Evolutionary conservation across 2,113 vertebrate genomes (phyloP), one percentile per base, ranked within the genome.

Genomic region (Pseudopipra pipra): DNA sequence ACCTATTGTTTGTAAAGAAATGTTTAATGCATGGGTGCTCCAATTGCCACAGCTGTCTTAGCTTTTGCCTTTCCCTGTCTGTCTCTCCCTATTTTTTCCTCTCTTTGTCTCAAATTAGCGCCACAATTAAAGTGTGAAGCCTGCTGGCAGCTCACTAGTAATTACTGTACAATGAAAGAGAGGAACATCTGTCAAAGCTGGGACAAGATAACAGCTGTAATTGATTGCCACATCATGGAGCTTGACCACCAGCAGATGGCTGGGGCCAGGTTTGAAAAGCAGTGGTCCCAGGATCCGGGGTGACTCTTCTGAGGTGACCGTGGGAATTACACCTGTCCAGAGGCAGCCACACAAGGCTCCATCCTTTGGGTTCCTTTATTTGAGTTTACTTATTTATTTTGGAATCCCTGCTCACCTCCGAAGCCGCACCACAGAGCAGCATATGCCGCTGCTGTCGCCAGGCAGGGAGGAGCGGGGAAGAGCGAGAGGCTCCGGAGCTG

Each of bases 191-290:
- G 97, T 97, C 96, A 96, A 92, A 95, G 96, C 96, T 70, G 41
- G 94, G 96, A 96, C 93, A 94, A 97, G 97, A 97, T 97, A 97
- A 97, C 97, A 97, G 96, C 97, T 97, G 97, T 97, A 97, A 97
- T 97, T 95, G 97, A 97, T 97, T 96, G 96, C 96, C 97, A 92
- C 91, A 94, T 96, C 95, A 59, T 93, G 91, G 72, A 91, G 95
- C 92, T 93, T 97, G 97, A 95, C 97, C 97, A 97, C 93, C 96
- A 96, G 95, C 97, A 97, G 97, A 97, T 97, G 97, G 96, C 92
- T 59, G 33, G 89, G 96, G 96, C 91, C 81, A 51, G 39, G 65
- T 96, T 70, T 80, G 92, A 73, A 94, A 95, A 95, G 78, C 75
- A n/a, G 87, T 6, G 30, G 46, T 85, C 82, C 58, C 20, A 66